Percentiles rank a stretch among this genome's conserved stretches.
These are phyloP conservation scores for Dryas iulia DNA, from an alignment of 1,140 invertebrate genomes.

Conservation along the genomic window DNA sequence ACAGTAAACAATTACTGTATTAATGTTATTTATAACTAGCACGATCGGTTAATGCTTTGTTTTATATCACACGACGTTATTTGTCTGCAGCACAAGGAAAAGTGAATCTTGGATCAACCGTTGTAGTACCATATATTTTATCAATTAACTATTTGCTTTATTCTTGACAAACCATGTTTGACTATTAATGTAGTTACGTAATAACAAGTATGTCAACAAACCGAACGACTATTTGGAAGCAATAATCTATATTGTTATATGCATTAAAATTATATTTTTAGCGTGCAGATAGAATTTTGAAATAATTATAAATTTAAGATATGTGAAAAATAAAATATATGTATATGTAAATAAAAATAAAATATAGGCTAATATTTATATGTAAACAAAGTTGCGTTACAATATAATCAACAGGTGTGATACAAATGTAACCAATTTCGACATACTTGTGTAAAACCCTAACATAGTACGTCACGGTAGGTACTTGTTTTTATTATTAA, in stretches of 20 bases:
- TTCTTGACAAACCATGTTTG: not conserved
- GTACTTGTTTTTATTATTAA: constrained; percentile 18
- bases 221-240: not conserved
- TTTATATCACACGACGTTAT: not conserved
- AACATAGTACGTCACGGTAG: constrained; percentile 29
- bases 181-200: not conserved
- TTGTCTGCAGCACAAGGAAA: not conserved
- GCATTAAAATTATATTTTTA: no score
- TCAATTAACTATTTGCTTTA: not conserved
- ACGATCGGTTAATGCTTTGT: not conserved
- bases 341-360: no score
- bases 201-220: not conserved
- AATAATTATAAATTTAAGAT: no score
- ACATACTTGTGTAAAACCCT: constrained; percentile 27
- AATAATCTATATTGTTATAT: not conserved
- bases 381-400: not conserved
- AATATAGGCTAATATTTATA: not conserved
- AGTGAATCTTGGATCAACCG: not conserved
- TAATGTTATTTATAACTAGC: not conserved
- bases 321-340: no score
- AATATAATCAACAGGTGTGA: constrained; percentile 31
- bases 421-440: constrained; percentile 33
- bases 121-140: not conserved
- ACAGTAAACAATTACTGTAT: not conserved
- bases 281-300: no score